A percentile compares a stretch with the other conserved stretches of the same genome.
These are phyloP conservation scores for Aphaenogaster rudis DNA, from an alignment of 1,140 invertebrate genomes.

Conservation along the genomic window DNA sequence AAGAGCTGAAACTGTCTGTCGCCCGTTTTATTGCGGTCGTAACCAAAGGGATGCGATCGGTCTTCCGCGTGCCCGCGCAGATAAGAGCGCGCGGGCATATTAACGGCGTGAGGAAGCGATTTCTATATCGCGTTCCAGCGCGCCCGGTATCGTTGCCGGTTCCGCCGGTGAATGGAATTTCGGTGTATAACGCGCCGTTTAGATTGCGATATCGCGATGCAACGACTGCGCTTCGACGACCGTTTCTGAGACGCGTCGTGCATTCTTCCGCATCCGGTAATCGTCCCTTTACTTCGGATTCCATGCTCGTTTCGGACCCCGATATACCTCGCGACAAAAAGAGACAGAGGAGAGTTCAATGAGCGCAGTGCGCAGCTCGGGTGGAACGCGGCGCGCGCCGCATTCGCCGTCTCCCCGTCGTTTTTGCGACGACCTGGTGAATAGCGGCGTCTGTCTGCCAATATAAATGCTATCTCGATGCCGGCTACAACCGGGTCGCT, in stretches of 20 bases:
- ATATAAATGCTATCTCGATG: constrained; percentile 25
- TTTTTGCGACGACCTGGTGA: constrained; percentile 34
- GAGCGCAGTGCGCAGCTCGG: neutral
- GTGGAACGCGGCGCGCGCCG: neutral
- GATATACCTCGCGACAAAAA: neutral
- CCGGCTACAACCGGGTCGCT: neutral
- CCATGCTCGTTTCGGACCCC: neutral
- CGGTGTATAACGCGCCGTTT: constrained; percentile 26
- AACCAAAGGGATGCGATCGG: constrained; percentile 43
- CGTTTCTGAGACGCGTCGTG: neutral
- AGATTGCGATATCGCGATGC: constrained; percentile 28
- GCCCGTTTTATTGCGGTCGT: constrained; percentile 23
- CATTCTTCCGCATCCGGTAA: constrained; percentile 24
- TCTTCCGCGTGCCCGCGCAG: constrained; percentile 35
- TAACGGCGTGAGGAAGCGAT: constrained; percentile 44
- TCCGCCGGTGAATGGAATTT: constrained; percentile 45
- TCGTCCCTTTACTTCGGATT: constrained; percentile 18
- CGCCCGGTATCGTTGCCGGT: neutral
- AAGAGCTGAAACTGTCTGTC: neutral
- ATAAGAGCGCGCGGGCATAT: constrained; percentile 35
- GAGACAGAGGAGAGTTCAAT: neutral
- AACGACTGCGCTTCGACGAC: neutral
- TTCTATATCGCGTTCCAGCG: constrained; percentile 16
- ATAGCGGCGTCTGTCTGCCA: constrained; percentile 15
- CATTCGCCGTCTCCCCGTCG: neutral